phyloP scores from a whole-genome alignment of 2,888 invertebrate species.

The Tetranychus truncatus region DNA sequence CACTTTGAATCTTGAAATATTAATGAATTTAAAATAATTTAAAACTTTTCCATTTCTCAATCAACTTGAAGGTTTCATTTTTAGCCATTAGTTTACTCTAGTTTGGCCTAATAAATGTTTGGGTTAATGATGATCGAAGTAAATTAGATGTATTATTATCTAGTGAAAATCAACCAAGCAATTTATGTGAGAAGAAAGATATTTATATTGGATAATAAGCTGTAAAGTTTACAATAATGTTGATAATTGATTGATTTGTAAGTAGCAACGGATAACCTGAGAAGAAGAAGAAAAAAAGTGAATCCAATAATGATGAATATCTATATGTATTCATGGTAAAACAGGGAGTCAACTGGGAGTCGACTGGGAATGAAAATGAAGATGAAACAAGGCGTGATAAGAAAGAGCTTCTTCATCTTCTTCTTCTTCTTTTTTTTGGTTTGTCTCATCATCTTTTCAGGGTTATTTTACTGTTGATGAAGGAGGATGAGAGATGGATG shows the following conservation, averaged over 20 bases:
- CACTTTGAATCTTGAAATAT: too few species aligned
- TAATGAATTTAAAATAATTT: too few species aligned
- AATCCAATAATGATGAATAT: background rate
- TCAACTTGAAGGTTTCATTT: too few species aligned
- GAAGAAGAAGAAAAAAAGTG: background rate
- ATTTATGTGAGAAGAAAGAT: too few species aligned
- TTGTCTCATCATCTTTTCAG: background rate
- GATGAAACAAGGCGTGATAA: background rate
- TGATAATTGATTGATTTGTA: background rate
- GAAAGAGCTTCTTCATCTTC: background rate
- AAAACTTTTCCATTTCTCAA: too few species aligned
- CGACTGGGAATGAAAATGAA: background rate
- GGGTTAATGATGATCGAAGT: too few species aligned
- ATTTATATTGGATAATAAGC: too few species aligned
- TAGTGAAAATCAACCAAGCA: too few species aligned
- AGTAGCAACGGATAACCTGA: background rate
- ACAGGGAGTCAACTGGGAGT: background rate
- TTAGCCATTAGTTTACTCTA: too few species aligned
- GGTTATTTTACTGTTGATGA: background rate
- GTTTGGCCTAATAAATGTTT: too few species aligned
- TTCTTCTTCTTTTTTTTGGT: too few species aligned
- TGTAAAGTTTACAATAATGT: background rate
- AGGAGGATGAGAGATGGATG: background rate
- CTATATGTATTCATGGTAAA: background rate
- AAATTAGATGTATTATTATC: too few species aligned